Percentiles rank a stretch among this genome's conserved stretches.
Evolutionary conservation across 2,113 vertebrate species (phyloP).

Genomic region (Gavia stellata): DNA sequence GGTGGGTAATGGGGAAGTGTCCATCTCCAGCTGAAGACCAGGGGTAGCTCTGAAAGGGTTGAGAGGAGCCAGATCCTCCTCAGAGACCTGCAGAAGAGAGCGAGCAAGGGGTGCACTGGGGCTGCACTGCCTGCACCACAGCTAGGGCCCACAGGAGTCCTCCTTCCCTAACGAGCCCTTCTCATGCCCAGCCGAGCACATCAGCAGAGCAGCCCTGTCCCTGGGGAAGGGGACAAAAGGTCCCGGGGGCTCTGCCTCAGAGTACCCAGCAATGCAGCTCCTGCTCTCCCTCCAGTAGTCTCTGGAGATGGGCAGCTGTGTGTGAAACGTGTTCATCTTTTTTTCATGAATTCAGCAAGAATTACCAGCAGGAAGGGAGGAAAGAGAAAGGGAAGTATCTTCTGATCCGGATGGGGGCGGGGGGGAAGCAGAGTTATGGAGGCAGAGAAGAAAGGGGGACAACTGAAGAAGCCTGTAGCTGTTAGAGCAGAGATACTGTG

Average conservation of each 20-base stretch:
- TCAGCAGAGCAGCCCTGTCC: background rate
- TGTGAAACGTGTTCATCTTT: background rate
- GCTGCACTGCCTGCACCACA: background rate
- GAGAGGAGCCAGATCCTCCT: background rate
- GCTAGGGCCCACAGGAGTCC: background rate
- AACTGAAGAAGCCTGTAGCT: background rate
- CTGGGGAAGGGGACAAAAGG: background rate
- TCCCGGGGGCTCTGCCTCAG: background rate
- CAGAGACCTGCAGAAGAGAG: background rate
- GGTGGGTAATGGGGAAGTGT: background rate
- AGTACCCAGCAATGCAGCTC: background rate
- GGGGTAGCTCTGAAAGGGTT: background rate
- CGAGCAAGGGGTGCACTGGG: rapidly evolving
- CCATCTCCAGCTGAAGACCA: background rate
- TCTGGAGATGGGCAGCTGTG: background rate
- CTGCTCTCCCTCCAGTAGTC: background rate
- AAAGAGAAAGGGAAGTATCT: background rate
- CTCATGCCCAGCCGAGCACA: background rate
- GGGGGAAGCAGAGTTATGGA: background rate
- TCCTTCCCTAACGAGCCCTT: background rate
- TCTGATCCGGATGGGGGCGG: rapidly evolving
- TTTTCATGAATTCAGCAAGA: background rate
- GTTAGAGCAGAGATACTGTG: background rate
- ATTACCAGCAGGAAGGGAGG: background rate
- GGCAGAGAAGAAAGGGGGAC: background rate